Percentiles rank a stretch among this genome's conserved stretches.
Evolutionary conservation across 2,113 vertebrate species (phyloP).

Genomic region (Rhabdomys dilectus): DNA sequence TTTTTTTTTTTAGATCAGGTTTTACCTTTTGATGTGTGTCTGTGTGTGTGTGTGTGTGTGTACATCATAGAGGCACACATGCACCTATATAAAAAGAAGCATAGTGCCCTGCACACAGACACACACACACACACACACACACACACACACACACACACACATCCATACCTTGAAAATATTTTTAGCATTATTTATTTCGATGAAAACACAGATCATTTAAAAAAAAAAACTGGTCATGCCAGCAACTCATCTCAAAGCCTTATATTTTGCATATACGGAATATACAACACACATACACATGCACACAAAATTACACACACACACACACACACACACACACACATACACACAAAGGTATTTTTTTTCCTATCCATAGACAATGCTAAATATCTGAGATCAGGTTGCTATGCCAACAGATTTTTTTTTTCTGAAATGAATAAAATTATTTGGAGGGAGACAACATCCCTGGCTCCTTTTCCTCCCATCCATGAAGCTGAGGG

Average conservation of each 20-base stretch:
- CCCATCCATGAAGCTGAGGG: conserved; percentile 79
- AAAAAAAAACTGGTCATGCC: conserved; percentile 67
- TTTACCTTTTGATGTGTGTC: conserved; percentile 70
- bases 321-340: conserved; percentile 72
- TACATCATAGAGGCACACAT: conserved; percentile 53
- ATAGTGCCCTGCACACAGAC: conserved; percentile 60
- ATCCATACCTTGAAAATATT: conserved; percentile 66
- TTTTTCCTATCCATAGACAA: conserved; percentile 72
- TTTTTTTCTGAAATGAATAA: conserved; percentile 80
- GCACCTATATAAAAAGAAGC: conserved; percentile 63
- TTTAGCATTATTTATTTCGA: conserved; percentile 69
- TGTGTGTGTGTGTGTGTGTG: not conserved
- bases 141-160: conserved; percentile 63
- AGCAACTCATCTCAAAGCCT: conserved; percentile 77
- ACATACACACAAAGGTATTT: conserved; percentile 65
- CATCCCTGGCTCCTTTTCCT: conserved; percentile 81
- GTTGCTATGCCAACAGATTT: conserved; percentile 92
- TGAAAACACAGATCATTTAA: conserved; percentile 74
- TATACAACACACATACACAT: conserved; percentile 72
- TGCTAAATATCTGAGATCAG: conserved; percentile 84
- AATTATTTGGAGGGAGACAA: conserved; percentile 81
- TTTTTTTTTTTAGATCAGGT: conserved; percentile 36
- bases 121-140: too few species aligned
- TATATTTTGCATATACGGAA: conserved; percentile 74
- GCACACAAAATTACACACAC: conserved; percentile 66